Conservation (phyloP, 1,140 invertebrate species). For the Lepeophtheirus salmonis region DNA sequence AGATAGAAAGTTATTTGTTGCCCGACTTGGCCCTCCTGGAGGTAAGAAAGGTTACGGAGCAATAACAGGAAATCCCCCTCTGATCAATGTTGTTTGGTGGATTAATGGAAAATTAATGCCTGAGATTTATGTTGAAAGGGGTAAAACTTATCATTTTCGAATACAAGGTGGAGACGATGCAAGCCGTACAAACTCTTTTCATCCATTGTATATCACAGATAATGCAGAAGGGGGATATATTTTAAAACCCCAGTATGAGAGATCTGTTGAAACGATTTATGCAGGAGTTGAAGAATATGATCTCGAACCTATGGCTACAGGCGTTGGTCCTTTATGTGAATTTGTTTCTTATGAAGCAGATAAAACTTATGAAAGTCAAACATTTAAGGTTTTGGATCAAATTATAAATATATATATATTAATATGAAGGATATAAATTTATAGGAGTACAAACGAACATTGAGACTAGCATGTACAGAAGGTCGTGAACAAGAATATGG, state of each 20-base stretch:
- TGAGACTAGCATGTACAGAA: slow-evolving; percentile 47
- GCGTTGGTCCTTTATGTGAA: not conserved
- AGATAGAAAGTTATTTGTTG: too few relatives aligned
- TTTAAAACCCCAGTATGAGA: slow-evolving; percentile 62
- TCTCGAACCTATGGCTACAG: not conserved
- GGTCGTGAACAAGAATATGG: slow-evolving; percentile 40
- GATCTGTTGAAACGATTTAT: slow-evolving; percentile 34
- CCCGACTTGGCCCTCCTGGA: slow-evolving; percentile 57
- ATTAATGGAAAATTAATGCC: slow-evolving; percentile 84
- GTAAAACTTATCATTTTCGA: slow-evolving; percentile 72
- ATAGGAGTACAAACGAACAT: slow-evolving; percentile 35
- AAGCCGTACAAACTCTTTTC: slow-evolving; percentile 55
- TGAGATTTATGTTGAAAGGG: slow-evolving; percentile 72
- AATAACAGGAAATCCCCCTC: slow-evolving; percentile 73
- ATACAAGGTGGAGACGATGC: slow-evolving; percentile 65
- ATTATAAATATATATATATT: not conserved
- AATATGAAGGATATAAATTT: slow-evolving; percentile 2
- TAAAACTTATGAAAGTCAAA: slow-evolving; percentile 1
- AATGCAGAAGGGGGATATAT: slow-evolving; percentile 72
- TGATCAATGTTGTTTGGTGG: slow-evolving; percentile 86
- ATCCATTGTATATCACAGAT: slow-evolving; percentile 70
- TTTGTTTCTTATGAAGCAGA: not conserved
- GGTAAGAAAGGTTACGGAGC: slow-evolving; percentile 65
- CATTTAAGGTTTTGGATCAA: not conserved
- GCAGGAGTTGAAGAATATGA: not conserved